Evolutionary conservation across 2,797 vertebrate genomes (phyloP).

Genomic region (Silurus aristotelis): DNA sequence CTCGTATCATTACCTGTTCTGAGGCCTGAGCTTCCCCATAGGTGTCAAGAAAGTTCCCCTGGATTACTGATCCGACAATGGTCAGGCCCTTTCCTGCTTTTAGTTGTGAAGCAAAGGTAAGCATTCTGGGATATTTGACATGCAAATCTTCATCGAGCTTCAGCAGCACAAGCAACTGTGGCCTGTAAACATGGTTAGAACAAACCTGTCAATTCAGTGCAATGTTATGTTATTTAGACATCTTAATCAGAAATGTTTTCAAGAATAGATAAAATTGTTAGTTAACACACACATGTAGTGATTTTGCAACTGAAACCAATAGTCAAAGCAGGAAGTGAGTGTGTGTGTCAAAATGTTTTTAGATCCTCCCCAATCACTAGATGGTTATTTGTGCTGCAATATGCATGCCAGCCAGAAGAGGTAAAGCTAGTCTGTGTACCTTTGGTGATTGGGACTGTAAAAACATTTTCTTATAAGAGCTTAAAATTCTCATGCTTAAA

Average conservation of each 20-base stretch:
- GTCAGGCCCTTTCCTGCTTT: conserved; percentile 97
- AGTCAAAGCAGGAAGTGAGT: not conserved
- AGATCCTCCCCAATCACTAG: no score
- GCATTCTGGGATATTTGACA: conserved; percentile 92
- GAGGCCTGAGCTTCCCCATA: conserved; percentile 95
- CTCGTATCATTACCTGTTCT: conserved; percentile 81
- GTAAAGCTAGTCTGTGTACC: no score
- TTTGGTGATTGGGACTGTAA: no score
- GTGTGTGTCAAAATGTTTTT: no score
- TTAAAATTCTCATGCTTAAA: no score
- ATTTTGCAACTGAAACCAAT: not conserved
- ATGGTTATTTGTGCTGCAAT: no score
- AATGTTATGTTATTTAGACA: not conserved
- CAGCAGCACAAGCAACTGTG: conserved; percentile 91
- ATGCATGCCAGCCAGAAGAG: no score
- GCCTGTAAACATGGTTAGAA: conserved; percentile 69
- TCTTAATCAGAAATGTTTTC: not conserved
- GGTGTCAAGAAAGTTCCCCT: conserved; percentile 93
- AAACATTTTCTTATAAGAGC: no score
- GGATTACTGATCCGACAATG: conserved; percentile 92
- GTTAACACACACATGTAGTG: not conserved
- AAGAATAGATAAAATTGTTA: not conserved
- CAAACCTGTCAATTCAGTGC: not conserved
- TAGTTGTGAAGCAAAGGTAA: conserved; percentile 95
- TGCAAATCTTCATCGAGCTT: conserved; percentile 97